These are phyloP conservation scores for Triplophysa yarkandensis DNA, from an alignment of 2,797 vertebrate genomes.

Conservation along the genomic window DNA sequence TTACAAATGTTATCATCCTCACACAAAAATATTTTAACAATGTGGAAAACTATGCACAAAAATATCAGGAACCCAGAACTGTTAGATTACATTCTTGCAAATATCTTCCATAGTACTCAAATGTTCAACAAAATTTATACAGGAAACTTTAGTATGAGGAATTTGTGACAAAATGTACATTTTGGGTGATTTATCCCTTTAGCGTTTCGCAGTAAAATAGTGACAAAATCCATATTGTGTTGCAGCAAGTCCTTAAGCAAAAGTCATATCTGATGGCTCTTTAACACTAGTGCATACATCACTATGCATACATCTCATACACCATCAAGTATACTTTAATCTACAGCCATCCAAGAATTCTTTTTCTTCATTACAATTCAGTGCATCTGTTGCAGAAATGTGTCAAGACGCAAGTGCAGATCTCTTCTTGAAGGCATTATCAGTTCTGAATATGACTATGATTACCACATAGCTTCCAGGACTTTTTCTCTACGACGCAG, in stretches of 20 bases:
- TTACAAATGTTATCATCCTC: too few relatives aligned
- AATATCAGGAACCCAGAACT: too few relatives aligned
- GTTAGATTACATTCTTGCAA: too few relatives aligned
- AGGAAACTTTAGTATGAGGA: too few relatives aligned
- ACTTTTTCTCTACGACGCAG: neutral
- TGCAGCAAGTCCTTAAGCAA: neutral
- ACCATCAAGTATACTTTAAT: neutral
- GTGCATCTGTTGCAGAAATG: slow-evolving; percentile 1
- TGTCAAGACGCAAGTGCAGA: neutral
- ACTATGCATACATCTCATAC: neutral
- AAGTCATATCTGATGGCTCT: neutral
- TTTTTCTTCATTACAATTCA: slow-evolving; percentile 19
- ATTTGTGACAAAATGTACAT: too few relatives aligned
- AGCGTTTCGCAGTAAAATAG: neutral
- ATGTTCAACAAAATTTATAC: too few relatives aligned
- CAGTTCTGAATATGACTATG: slow-evolving; percentile 23
- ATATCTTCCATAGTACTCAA: too few relatives aligned
- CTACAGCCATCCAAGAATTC: neutral
- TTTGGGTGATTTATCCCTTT: too few relatives aligned
- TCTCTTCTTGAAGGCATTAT: neutral
- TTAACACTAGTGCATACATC: neutral
- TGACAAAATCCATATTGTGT: neutral
- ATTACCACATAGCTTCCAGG: slow-evolving; percentile 27
- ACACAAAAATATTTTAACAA: too few relatives aligned
- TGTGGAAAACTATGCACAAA: too few relatives aligned